Evolutionary conservation across 2,797 vertebrate species (phyloP).

Genomic region (Premnoplex brunnescens): DNA sequence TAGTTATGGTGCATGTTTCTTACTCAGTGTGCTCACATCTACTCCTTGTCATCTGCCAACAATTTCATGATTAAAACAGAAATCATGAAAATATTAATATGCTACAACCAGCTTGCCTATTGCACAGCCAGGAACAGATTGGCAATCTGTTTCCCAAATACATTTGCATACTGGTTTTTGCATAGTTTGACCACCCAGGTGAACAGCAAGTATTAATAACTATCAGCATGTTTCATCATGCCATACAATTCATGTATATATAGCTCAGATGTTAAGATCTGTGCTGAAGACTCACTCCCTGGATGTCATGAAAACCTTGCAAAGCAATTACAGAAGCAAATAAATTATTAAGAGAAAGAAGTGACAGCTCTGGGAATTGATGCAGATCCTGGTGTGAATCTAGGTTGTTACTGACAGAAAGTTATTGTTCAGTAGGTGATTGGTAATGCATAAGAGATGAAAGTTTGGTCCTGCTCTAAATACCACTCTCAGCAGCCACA

Average conservation of each 20-base stretch:
- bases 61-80: not conserved
- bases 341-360: constrained; percentile 49
- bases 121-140: not conserved
- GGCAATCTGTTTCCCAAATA: not conserved
- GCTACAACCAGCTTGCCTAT: not conserved
- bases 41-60: not conserved
- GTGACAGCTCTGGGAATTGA: constrained; percentile 32
- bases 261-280: not conserved
- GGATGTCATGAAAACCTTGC: not conserved
- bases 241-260: not conserved
- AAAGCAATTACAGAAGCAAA: constrained; percentile 45
- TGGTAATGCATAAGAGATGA: not conserved
- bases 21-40: not conserved
- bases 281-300: not conserved
- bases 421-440: not conserved
- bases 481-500: not conserved
- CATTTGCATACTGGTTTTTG: not conserved
- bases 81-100: not conserved
- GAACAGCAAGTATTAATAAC: not conserved
- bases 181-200: not conserved
- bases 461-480: not conserved
- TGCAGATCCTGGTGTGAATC: not conserved
- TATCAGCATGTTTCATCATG: not conserved
- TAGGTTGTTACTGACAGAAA: not conserved
- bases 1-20: not conserved